Base-by-base conservation (phyloP, 1,140 invertebrate genomes). In the Aplysia californica region DNA sequence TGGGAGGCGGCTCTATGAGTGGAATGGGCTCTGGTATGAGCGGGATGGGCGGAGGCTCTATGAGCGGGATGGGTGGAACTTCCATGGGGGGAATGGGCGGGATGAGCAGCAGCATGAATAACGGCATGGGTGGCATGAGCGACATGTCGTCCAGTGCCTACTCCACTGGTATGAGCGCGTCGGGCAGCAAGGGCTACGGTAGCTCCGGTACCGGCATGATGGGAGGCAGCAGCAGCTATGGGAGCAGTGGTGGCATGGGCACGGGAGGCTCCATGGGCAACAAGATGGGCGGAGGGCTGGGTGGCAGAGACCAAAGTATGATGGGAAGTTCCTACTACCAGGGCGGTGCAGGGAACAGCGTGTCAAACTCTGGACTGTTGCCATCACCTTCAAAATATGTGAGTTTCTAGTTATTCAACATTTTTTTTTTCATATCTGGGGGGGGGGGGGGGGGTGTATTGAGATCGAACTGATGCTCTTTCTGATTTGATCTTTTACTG, bases 311-410 rank as follows among this genome's bases (percentile, higher is more conserved):
- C 44, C 10, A n/a, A 10, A 50, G 44, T 50, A 50, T 50, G 44
- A 15, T n/a, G n/a, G n/a, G n/a, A n/a, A n/a, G n/a, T n/a, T n/a
- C n/a, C n/a, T n/a, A n/a, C n/a, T n/a, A n/a, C n/a, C n/a, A n/a
- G n/a, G n/a, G n/a, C n/a, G n/a, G n/a, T n/a, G n/a, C n/a, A n/a
- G n/a, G n/a, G n/a, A n/a, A n/a, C n/a, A n/a, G n/a, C n/a, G n/a
- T n/a, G n/a, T n/a, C n/a, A n/a, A n/a, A 35, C 23, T 26, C 64
- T 31, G 64, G 44, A 35, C 58, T 72, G 10, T 23, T 72, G 36
- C 70, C 70, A 72, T 72, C 70, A 31, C 70, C 70, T 36, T 72
- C 70, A 2, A 72, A 61, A 72, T 61, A 39, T 72, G 70, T 72
- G 56, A 72, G 70, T 72, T 23, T 29, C n/a, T n/a, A n/a, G n/a